Conservation (phyloP, 2,797 vertebrate genomes). For the Pseudochaenichthys georgianus region DNA sequence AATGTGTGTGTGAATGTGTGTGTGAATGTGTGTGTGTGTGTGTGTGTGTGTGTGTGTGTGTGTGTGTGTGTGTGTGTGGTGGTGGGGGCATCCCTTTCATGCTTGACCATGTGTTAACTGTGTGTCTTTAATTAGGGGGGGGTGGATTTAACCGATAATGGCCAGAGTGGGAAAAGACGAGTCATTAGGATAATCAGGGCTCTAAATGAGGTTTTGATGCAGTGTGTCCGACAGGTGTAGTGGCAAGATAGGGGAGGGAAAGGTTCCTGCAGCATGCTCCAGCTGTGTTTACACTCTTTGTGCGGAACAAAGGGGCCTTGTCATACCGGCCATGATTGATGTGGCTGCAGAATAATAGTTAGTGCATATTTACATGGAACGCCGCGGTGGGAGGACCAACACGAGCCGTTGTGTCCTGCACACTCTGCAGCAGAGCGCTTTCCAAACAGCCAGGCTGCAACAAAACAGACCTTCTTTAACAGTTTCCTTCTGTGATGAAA, state of each 20-base stretch:
- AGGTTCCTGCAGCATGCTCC: constrained; percentile 74
- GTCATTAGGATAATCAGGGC: constrained; percentile 83
- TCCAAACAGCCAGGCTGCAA: constrained; percentile 48
- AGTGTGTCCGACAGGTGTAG: constrained; percentile 86
- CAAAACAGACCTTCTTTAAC: constrained; percentile 44
- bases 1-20: neutral
- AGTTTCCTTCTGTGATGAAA: constrained; percentile 52
- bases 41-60: neutral
- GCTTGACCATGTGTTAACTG: constrained; percentile 78
- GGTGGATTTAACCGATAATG: constrained; percentile 73
- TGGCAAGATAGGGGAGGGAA: constrained; percentile 81
- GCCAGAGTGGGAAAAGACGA: constrained; percentile 66
- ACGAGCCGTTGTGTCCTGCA: constrained; percentile 64
- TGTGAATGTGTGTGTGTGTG: neutral
- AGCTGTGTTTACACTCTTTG: constrained; percentile 87
- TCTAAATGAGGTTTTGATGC: constrained; percentile 82
- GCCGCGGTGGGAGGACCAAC: constrained; percentile 59
- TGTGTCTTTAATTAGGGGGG: constrained; percentile 80
- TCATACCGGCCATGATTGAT: constrained; percentile 86
- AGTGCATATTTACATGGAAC: constrained; percentile 84
- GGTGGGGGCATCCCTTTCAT: constrained; percentile 53
- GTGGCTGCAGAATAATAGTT: constrained; percentile 79
- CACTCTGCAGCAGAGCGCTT: constrained; percentile 29
- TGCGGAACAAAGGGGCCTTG: constrained; percentile 83
- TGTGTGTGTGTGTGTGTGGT: no score